Conservation (phyloP, 1,140 invertebrate genomes). For the Nymphalis io region DNA sequence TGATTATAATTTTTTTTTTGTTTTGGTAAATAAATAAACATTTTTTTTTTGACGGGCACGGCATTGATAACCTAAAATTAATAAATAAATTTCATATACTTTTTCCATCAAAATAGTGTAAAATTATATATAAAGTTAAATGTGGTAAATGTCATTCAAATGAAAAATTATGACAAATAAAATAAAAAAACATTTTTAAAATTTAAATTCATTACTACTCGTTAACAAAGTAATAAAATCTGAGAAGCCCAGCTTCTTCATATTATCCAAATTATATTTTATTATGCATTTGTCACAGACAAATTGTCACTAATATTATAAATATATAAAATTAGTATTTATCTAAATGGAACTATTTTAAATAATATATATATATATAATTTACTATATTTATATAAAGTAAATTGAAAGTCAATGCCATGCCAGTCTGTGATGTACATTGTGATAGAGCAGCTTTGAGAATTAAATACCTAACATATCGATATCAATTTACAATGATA, state of each 20-base stretch:
- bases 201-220: background rate
- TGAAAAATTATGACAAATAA: background rate
- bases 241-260: constrained; percentile 19
- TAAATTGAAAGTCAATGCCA: constrained; percentile 31
- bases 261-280: constrained; percentile 2
- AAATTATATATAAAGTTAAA: background rate
- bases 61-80: background rate
- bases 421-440: constrained; percentile 55
- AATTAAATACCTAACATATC: constrained; percentile 36
- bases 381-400: constrained; percentile 5
- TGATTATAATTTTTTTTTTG: constrained; percentile 2
- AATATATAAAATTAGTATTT: background rate
- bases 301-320: background rate
- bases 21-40: background rate
- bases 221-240: constrained; percentile 1
- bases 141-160: background rate
- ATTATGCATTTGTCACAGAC: constrained; percentile 6
- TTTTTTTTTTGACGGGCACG: constrained; percentile 3
- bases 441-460: constrained; percentile 52
- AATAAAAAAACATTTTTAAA: background rate
- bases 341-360: background rate
- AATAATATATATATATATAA: background rate
- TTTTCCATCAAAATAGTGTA: background rate
- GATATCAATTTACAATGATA: constrained; percentile 39
- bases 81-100: background rate